Percentiles rank a stretch among this genome's conserved stretches.
Evolutionary conservation across 2,888 invertebrate species (phyloP).

Genomic region (Uloborus plumipes): DNA sequence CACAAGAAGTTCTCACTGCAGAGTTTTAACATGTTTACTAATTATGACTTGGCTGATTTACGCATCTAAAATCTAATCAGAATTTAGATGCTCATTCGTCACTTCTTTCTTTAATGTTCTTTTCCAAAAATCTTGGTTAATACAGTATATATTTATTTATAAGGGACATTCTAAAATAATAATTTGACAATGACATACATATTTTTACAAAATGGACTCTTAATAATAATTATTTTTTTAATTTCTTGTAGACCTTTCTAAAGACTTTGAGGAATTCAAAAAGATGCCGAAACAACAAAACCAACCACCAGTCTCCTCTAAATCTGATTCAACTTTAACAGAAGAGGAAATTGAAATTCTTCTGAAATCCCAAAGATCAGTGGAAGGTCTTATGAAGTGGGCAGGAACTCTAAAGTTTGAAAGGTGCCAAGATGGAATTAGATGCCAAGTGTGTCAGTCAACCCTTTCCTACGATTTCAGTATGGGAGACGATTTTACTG

Average conservation of each 20-base stretch:
- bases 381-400: conserved; percentile 1
- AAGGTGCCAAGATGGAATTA: conserved; percentile 1
- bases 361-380: conserved; percentile 1
- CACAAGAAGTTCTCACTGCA: no score
- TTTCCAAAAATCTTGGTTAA: no score
- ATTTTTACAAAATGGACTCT: no score
- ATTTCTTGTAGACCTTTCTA: not conserved
- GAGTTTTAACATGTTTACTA: no score
- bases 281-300: not conserved
- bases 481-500: conserved; percentile 3
- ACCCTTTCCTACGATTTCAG: not conserved
- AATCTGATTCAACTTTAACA: not conserved
- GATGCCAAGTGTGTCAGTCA: not conserved
- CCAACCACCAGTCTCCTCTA: not conserved
- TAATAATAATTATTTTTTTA: no score
- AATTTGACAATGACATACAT: not conserved
- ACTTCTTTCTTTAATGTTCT: no score
- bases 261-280: not conserved
- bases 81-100: no score
- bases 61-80: no score
- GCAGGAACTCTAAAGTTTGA: not conserved
- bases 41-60: no score
- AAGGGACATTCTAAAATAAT: not conserved
- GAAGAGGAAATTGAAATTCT: conserved; percentile 1
- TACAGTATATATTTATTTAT: no score